Base-by-base conservation (phyloP, 2,113 vertebrate species). In the Seriola dumerili region DNA sequence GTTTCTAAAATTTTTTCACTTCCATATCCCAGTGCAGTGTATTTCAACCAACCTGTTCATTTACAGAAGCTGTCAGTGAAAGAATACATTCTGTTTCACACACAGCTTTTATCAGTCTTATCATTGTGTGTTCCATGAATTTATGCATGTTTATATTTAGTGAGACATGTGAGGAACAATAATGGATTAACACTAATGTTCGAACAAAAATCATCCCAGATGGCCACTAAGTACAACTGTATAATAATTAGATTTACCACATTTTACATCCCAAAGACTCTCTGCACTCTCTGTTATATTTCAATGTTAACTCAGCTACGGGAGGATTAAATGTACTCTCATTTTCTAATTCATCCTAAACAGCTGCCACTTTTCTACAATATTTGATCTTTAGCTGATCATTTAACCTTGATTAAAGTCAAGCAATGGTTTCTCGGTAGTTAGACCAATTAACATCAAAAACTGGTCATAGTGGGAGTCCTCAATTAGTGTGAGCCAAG, bases 121-220 rank as follows among this genome's bases (percentile, higher is more conserved):
- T 34, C 34, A 65, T 54, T 74, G 19, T 68, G 23, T 69, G 58
- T 68, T 81, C 73, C 36, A 70, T 66, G 21, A 77, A 78, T 71
- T 21, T n/a, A 61, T 85, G 57, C 46, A 69, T 73, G 78, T 55
- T 84, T 69, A 57, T 59, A 79, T 76, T 76, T 67, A 71, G 44
- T n/a, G n/a, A 48, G 52, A 69, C 63, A 69, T 48, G 29, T 73
- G 50, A 62, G 23, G 44, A 44, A 81, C 79, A 85, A 75, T 65
- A 73, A 61, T 75, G 70, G 82, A 88, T 78, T 76, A 78, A 69
- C 50, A 64, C 70, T 74, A 66, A 81, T 81, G 78, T 85, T 86
- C 38, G 76, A 88, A 83, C 38, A 66, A 78, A 85, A 80, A 73
- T 65, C 42, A 57, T 85, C 78, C 66, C 73, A 68, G 72, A 40